These are phyloP conservation scores for Amiota minor DNA, from an alignment of 2,888 invertebrate species.

Conservation along the genomic window DNA sequence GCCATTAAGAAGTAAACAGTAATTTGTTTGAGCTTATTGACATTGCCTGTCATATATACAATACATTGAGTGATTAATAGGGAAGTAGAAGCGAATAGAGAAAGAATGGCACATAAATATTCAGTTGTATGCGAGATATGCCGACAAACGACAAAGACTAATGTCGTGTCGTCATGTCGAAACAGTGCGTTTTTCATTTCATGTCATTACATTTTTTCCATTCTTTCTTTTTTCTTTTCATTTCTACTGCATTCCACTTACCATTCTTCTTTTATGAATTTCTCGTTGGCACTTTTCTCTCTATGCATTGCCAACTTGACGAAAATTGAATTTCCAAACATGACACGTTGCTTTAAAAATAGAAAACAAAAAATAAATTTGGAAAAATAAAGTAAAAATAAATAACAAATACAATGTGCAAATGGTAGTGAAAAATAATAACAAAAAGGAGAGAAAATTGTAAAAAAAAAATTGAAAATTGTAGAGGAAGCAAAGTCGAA, in stretches of 20 bases:
- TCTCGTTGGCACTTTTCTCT: not conserved
- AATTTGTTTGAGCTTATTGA: too few relatives aligned
- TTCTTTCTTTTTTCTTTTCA: not conserved
- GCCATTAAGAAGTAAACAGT: too few relatives aligned
- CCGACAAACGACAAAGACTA: conserved; percentile 28
- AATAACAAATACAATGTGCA: not conserved
- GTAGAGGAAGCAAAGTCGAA: conserved; percentile 50
- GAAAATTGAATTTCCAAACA: conserved; percentile 54
- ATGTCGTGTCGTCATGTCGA: conserved; percentile 18
- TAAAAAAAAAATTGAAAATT: not conserved
- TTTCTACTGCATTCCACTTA: too few relatives aligned
- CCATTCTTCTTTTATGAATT: not conserved
- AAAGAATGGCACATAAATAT: conserved; percentile 8
- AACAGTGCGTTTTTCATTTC: not conserved
- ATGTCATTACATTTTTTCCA: not conserved
- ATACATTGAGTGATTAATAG: not conserved
- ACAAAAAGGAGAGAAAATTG: conserved; percentile 24
- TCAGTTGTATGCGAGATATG: conserved; percentile 19
- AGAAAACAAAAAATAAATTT: not conserved
- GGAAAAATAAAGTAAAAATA: not conserved
- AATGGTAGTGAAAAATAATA: not conserved
- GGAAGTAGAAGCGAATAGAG: not conserved
- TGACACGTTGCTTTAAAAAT: conserved; percentile 35
- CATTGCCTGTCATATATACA: too few relatives aligned
- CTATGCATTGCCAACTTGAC: conserved; percentile 47